phyloP scores from a whole-genome alignment of 2,888 invertebrate species.

The Bhutanitis thaidina region DNA sequence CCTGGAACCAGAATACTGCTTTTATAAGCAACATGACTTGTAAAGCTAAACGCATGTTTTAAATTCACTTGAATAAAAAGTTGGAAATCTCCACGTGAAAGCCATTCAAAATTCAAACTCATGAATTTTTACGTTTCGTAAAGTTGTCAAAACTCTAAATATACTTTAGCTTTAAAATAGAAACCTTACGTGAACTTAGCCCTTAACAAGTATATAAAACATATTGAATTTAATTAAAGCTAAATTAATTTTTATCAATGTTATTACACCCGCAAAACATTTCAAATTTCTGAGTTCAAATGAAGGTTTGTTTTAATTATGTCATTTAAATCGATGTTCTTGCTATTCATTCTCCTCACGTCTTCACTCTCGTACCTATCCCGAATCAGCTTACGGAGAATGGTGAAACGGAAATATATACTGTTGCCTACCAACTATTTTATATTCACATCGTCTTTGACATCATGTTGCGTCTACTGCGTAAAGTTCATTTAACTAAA shows the following conservation, averaged over 20 bases:
- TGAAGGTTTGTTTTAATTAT: constrained; percentile 13
- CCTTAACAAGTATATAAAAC: too few relatives aligned
- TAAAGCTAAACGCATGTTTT: constrained; percentile 21
- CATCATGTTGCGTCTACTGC: constrained; percentile 51
- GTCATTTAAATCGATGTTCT: constrained; percentile 16
- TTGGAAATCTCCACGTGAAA: too few relatives aligned
- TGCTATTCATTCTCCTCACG: constrained; percentile 24
- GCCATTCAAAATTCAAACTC: too few relatives aligned
- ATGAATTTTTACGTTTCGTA: too few relatives aligned
- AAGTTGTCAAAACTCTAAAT: too few relatives aligned
- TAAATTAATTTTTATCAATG: too few relatives aligned
- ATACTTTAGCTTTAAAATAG: too few relatives aligned
- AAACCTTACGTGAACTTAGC: too few relatives aligned
- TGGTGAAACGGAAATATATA: constrained; percentile 42
- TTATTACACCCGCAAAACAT: background rate
- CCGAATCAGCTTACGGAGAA: constrained; percentile 37
- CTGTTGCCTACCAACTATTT: constrained; percentile 41
- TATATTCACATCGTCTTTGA: constrained; percentile 55
- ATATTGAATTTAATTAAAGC: too few relatives aligned
- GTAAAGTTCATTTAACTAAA: constrained; percentile 64
- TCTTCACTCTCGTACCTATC: constrained; percentile 29
- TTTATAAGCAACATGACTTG: constrained; percentile 30
- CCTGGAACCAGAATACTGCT: constrained; percentile 28
- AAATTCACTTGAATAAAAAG: background rate
- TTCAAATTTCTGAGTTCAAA: constrained; percentile 6